Evolutionary conservation across 2,888 invertebrate genomes (phyloP), one percentile per base, ranked within the genome.

Genomic region (Pterobdella sp.): DNA sequence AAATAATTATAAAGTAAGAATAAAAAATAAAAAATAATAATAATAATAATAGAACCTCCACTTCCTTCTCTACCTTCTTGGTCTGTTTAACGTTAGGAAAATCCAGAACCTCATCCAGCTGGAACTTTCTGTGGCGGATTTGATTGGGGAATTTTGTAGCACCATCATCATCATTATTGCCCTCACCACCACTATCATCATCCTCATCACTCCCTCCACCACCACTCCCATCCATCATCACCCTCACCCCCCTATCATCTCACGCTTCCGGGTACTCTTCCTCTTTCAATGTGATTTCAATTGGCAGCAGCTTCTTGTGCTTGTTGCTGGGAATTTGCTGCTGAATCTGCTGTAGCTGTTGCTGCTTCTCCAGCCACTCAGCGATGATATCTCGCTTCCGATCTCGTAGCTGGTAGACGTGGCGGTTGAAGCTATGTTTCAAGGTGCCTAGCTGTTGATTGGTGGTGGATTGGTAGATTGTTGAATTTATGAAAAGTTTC

Each of bases 211-310:
- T 42, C 49, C 49, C 49, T 14, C 49, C 49, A 42, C 49, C 49
- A 42, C 49, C 49, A 42, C 49, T 14, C 49, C 49, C 7, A 7
- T 22, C 7, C 49, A 42, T 22, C 49, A 42, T 42, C 49, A 42
- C 49, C 49, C 49, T 42, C 22, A 22, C 49, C 7, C 49, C 49
- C 7, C 49, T 22, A 42, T 2, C 26, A 68, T 36, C 68, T 22
- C 14, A 70, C 70, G 29, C 18, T 34, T 70, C 70, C 29, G 70
- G 70, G 29, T 52, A 56, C 42, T 70, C 70, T 26, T 49, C 32
- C 1, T 18, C 22, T n/a, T 26, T 31, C 4, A 52, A n/a, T 22
- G 34, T 29, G 22, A 68, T 22, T 22, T 68, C 68, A 26, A 68
- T n/a, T n/a, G 35, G 14, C 68, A 37, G 68, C 35, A 68, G 37